Conservation (phyloP, 2,797 vertebrate species). For the Smutsia temminckii region DNA sequence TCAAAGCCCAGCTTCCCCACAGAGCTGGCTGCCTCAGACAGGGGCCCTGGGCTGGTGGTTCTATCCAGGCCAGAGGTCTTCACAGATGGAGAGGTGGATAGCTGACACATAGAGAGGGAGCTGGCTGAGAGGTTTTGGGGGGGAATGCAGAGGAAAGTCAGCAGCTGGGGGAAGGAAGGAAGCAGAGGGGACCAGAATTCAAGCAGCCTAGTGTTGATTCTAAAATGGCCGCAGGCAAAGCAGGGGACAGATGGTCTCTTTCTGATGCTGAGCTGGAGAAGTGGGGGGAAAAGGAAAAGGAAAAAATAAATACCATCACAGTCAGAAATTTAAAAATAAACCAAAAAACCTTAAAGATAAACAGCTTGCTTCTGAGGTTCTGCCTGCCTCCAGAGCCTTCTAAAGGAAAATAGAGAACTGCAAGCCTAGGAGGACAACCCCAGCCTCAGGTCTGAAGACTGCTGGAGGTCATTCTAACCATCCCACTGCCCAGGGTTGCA, state of each 20-base stretch:
- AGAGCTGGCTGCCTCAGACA: not conserved
- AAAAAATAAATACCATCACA: slow-evolving; percentile 73
- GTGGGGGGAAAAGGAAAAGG: slow-evolving; percentile 64
- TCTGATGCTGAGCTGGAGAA: slow-evolving; percentile 61
- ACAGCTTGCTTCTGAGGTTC: slow-evolving; percentile 64
- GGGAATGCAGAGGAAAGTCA: not conserved
- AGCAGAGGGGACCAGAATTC: not conserved
- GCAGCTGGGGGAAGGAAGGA: not conserved
- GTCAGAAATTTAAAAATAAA: slow-evolving; percentile 77
- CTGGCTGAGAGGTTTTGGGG: not conserved
- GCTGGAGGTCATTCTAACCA: not conserved
- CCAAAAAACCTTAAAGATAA: slow-evolving; percentile 70
- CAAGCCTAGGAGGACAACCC: not conserved
- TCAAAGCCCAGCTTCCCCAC: not conserved
- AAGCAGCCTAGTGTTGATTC: slow-evolving; percentile 32
- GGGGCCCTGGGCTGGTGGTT: not conserved
- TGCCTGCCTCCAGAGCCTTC: not conserved
- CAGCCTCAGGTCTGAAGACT: not conserved
- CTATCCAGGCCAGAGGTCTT: not conserved
- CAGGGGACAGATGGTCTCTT: slow-evolving; percentile 74
- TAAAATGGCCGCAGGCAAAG: slow-evolving; percentile 68
- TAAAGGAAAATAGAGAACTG: not conserved
- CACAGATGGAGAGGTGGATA: not conserved
- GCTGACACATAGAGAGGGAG: not conserved
- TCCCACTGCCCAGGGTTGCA: not conserved